These are phyloP conservation scores for Bombyx mori DNA, from an alignment of 1,140 invertebrate genomes.

Conservation along the genomic window DNA sequence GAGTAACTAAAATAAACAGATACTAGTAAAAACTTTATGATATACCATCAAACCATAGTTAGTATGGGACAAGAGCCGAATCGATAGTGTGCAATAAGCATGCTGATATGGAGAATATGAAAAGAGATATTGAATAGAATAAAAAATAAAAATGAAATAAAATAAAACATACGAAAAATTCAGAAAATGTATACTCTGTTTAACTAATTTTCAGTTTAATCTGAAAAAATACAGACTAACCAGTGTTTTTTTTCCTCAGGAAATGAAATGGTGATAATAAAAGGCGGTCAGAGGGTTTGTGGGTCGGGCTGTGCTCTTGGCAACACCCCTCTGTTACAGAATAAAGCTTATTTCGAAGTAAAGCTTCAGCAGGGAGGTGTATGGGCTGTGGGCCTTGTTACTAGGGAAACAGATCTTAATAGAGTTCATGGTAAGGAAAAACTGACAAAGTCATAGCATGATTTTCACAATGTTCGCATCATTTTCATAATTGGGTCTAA, in stretches of 20 bases:
- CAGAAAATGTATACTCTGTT: background rate
- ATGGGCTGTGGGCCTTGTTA: constrained; percentile 96
- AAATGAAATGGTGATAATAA: constrained; percentile 97
- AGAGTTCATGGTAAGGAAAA: constrained; percentile 74
- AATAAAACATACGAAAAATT: no score
- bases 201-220: background rate
- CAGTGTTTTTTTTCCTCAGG: constrained; percentile 72
- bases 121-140: no score
- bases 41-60: no score
- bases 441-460: background rate
- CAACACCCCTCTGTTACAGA: constrained; percentile 94
- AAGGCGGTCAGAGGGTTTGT: constrained; percentile 95
- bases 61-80: no score
- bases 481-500: no score
- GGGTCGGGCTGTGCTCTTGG: constrained; percentile 95
- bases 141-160: no score
- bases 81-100: no score
- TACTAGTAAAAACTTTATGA: no score
- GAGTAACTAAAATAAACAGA: no score
- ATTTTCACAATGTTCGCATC: background rate
- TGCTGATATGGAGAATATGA: no score
- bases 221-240: background rate
- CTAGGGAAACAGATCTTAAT: constrained; percentile 89
- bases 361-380: constrained; percentile 96
- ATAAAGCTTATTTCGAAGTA: constrained; percentile 99